Evolutionary conservation across 1,140 invertebrate genomes (phyloP), one percentile per base, ranked within the genome.

Genomic region (Caenorhabditis remanei): DNA sequence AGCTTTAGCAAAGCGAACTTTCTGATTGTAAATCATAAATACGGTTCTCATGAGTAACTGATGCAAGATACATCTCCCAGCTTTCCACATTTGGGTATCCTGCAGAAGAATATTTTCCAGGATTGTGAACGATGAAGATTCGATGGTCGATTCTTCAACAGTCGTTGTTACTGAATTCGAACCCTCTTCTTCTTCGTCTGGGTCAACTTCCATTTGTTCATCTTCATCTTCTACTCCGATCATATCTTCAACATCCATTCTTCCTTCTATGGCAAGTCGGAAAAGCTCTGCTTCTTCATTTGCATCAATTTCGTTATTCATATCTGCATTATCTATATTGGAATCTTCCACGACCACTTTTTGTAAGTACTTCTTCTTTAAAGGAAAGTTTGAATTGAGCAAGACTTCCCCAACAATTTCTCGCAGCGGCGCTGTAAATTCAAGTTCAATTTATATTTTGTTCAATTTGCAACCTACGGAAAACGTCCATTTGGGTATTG

Each of bases 11-110:
- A 92, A 93, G 24, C 85, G 83, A 43, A 87, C 50, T 87, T 92
- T 92, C 32, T 93, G 92, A 16, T 91, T 87, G 24, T 92, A 87
- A 87, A 92, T 87, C 92, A 93, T 92, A n/a, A 92, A 86, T 48
- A 92, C 88, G 1, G 91, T 93, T 8, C 83, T 75, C 91, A 92
- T 93, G 9, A 92, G 61, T 46, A 93, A 48, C 55, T 92, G 92
- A 85, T 92, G 91, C 58, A 93, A 87, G 40, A 83, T 88, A 13
- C 58, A 71, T 9, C 92, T 82, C 19, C 90, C 92, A 5, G 90
- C 84, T 89, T 67, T 63, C 90, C 87, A 90, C n/a, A 82, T 83
- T 53, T 55, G 71, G 21, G 71, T 79, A 53, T 79, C 71, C n/a
- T 79, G 71, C 4, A 79, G 21, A 4, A 79, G 46, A 50, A 79